Percentiles rank a stretch among this genome's conserved stretches.
These are phyloP conservation scores for Eilema depressum DNA, from an alignment of 2,888 invertebrate species.

Conservation along the genomic window DNA sequence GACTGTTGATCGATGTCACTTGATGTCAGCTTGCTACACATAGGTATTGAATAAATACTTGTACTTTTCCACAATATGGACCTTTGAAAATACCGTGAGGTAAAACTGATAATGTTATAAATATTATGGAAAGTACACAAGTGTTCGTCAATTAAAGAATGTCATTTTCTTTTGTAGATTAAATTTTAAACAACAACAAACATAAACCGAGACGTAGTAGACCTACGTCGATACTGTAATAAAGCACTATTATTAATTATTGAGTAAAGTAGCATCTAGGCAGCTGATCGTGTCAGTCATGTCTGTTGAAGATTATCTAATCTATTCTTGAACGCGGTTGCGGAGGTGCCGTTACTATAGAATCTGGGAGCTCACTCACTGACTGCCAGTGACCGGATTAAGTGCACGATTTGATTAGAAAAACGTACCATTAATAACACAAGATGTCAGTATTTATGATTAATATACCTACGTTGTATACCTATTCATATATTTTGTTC, in stretches of 20 bases:
- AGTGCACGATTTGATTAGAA: neutral
- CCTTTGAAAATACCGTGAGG: too few species aligned
- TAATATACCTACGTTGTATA: neutral
- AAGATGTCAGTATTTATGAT: neutral
- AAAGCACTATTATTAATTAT: constrained; percentile 8
- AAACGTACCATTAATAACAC: neutral
- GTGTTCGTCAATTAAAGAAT: too few species aligned
- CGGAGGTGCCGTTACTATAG: neutral
- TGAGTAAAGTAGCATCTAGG: neutral
- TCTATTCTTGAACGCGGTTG: constrained; percentile 4
- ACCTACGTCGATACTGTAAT: neutral
- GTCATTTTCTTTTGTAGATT: too few species aligned
- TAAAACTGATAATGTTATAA: too few species aligned
- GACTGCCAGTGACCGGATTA: neutral
- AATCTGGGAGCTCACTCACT: neutral
- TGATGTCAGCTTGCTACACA: too few species aligned
- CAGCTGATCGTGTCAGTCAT: constrained; percentile 4
- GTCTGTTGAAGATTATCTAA: constrained; percentile 6
- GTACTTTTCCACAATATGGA: too few species aligned
- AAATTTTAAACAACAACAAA: neutral
- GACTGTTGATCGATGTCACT: too few species aligned
- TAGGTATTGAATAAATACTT: too few species aligned
- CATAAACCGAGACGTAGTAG: neutral
- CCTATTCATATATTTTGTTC: neutral
- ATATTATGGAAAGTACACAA: too few species aligned